Percentiles rank a stretch among this genome's conserved stretches.
Conservation (phyloP, 2,113 vertebrate genomes). For the Platycercus adscitus region DNA sequence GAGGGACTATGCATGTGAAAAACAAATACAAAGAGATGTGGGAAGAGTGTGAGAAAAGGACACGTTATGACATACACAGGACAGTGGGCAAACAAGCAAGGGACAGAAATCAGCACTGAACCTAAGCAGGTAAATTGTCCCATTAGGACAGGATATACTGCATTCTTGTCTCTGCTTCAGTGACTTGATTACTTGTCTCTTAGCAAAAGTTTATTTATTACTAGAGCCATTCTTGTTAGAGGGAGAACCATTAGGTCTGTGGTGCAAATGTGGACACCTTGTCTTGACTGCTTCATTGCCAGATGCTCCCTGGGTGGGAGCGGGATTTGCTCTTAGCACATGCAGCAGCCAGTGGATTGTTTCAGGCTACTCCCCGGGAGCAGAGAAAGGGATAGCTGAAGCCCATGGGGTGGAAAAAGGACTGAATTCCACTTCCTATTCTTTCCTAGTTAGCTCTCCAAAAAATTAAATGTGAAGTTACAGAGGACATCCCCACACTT, state of each 20-base stretch:
- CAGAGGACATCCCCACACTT: neutral
- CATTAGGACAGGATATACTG: fast-evolving
- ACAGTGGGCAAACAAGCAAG: neutral
- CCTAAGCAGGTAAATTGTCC: neutral
- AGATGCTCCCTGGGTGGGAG: neutral
- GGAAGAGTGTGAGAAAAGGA: neutral
- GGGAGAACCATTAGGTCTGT: neutral
- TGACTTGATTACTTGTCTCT: neutral
- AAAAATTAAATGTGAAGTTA: neutral
- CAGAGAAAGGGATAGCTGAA: neutral
- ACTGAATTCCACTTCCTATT: neutral
- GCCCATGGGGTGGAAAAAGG: neutral
- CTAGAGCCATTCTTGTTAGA: neutral
- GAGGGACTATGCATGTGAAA: neutral
- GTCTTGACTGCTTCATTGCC: neutral
- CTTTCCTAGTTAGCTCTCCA: neutral
- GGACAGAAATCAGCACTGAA: neutral
- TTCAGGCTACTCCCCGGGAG: neutral
- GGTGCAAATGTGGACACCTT: fast-evolving
- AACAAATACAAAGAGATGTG: neutral
- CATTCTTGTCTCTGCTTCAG: neutral
- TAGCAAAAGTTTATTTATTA: neutral
- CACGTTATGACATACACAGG: neutral
- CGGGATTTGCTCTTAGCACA: neutral
- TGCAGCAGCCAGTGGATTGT: neutral